phyloP scores from a whole-genome alignment of 1,140 invertebrate species.

The Microplitis mediator region DNA sequence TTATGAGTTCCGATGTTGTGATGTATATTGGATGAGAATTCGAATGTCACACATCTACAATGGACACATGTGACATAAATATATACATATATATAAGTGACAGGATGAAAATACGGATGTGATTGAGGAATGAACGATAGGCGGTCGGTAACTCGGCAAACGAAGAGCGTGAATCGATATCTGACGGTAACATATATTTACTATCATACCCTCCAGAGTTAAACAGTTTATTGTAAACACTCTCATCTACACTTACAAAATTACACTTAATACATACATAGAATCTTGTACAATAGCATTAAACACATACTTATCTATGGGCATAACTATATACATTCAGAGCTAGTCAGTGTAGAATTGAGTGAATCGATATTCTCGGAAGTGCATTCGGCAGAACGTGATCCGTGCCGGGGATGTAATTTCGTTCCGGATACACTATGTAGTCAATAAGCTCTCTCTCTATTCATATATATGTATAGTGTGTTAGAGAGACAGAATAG shows the following conservation, averaged over 20 bases:
- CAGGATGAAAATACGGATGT: neutral
- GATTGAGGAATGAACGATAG: neutral
- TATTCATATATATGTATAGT: neutral
- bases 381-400: constrained; percentile 21
- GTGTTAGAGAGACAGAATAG: too few relatives aligned
- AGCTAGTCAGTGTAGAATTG: neutral
- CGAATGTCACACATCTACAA: too few relatives aligned
- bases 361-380: constrained; percentile 16
- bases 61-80: neutral
- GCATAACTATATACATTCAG: too few relatives aligned
- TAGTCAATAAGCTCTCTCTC: too few relatives aligned
- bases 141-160: constrained; percentile 12
- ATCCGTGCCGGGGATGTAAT: constrained; percentile 21
- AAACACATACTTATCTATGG: neutral
- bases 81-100: neutral
- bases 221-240: neutral
- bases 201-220: neutral
- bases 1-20: too few relatives aligned
- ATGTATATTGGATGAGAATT: too few relatives aligned
- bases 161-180: neutral
- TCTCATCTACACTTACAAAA: neutral
- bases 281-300: neutral
- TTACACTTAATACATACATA: neutral
- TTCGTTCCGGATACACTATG: constrained; percentile 16
- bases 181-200: constrained; percentile 12